Base-by-base conservation (phyloP, 2,797 vertebrate genomes). In the Alca torda region DNA sequence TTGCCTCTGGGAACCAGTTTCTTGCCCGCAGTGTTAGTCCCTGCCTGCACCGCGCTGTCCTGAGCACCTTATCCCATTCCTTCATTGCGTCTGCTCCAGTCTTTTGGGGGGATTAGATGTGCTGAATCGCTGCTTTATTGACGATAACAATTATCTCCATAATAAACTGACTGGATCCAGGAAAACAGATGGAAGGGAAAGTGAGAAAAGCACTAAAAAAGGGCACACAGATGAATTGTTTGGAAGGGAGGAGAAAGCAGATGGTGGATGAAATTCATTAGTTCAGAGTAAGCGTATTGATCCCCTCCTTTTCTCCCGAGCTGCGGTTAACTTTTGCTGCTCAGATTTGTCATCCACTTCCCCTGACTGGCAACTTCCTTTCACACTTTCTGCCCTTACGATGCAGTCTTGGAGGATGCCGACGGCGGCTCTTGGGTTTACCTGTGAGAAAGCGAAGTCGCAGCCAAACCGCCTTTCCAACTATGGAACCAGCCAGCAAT, bases 181-280 rank as follows among this genome's bases (percentile, higher is more conserved):
- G 61, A 91, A 83, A 79, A 68, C 88, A 96, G 81, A 94, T 91
- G 90, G 95, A 89, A 81, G 41, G 16, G 67, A 90, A 93, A 92
- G 46, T 90, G 73, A 93, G 59, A 85, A 73, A 79, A 87, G 59
- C 88, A 83, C 41, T 88, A 57, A 84, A 80, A 92, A 96, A 95
- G 68, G 77, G 68, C 59, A 78, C 51, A 35, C 57, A 95, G 82
- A 95, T 88, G 16, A 96, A 91, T 73, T 89, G 73, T 93, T 94
- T 94, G 93, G 90, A 95, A 92, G 37, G 15, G 48, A 43, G 30
- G n/a, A 85, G 59, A 87, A 95, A 89, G 67, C 86, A 95, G 92
- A 94, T 92, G 81, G 95, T 68, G 70, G 77, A 78, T 51, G 21
- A 89, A 93, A 93, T 84, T 88, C n/a, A 87, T 86, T 95, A 80